Conservation (phyloP, 2,113 vertebrate genomes). For the Capricornis sumatraensis region DNA sequence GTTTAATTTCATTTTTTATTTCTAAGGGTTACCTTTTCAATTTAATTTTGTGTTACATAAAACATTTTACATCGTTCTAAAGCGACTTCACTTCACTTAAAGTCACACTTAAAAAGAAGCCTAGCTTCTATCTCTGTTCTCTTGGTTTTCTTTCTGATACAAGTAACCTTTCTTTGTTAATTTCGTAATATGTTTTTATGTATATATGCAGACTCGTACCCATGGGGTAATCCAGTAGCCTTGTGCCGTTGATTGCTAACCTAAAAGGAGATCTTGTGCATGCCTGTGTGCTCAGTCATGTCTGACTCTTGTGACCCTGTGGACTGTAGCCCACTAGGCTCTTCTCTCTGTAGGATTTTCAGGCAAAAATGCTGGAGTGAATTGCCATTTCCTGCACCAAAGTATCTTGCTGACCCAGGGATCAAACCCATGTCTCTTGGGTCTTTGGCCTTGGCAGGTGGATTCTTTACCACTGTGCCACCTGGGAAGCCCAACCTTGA, state of each 20-base stretch:
- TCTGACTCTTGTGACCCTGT: not conserved
- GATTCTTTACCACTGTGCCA: not conserved
- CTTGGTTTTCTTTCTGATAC: not conserved
- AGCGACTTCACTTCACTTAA: too few relatives aligned
- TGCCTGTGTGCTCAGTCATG: not conserved
- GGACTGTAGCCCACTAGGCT: not conserved
- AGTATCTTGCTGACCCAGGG: not conserved
- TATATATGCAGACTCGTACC: not conserved
- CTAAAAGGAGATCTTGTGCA: not conserved
- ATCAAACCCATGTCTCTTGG: not conserved
- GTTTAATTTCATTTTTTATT: not conserved
- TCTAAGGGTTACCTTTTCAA: not conserved
- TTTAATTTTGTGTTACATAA: not conserved
- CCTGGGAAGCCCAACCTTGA: not conserved
- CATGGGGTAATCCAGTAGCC: not conserved
- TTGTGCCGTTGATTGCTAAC: not conserved
- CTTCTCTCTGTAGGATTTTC: not conserved
- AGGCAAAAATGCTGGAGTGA: not conserved
- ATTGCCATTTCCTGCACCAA: not conserved
- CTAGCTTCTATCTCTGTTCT: not conserved
- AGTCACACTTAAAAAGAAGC: not conserved
- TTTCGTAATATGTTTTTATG: not conserved
- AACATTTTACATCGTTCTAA: not conserved
- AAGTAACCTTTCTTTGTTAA: not conserved
- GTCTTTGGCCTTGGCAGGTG: not conserved